phyloP scores from a whole-genome alignment of 1,140 invertebrate genomes.

The Aphelenchoides besseyi region DNA sequence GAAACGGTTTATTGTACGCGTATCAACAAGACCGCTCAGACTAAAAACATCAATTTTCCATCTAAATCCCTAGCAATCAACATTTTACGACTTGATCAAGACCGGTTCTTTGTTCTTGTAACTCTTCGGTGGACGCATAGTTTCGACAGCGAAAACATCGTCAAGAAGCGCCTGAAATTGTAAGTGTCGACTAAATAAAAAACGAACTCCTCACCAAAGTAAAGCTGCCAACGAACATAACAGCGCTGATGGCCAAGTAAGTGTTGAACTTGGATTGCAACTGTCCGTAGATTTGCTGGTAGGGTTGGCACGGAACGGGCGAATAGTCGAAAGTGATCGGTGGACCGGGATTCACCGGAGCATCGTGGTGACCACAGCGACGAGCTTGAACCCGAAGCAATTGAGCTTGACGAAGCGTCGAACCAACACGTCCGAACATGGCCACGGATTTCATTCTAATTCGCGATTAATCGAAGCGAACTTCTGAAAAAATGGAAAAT shows the following conservation, averaged over 20 bases:
- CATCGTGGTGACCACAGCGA: conserved; percentile 2
- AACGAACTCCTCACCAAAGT: not conserved
- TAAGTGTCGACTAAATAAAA: not conserved
- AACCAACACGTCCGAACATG: not conserved
- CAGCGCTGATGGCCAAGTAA: not conserved
- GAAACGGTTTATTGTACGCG: conserved; percentile 9
- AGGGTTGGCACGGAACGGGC: conserved; percentile 2
- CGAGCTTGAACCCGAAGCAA: conserved; percentile 8
- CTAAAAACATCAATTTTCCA: not conserved
- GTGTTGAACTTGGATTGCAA: conserved; percentile 20
- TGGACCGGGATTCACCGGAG: conserved; percentile 10
- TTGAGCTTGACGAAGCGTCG: not conserved
- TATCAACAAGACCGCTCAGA: not conserved
- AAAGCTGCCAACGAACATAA: conserved; percentile 2
- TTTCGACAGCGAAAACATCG: conserved; percentile 7
- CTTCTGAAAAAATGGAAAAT: no score
- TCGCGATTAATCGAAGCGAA: not conserved
- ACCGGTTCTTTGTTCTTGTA: conserved; percentile 7
- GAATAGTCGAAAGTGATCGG: conserved; percentile 16
- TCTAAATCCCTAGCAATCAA: not conserved
- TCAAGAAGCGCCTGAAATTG: conserved; percentile 15
- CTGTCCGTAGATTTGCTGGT: conserved; percentile 4
- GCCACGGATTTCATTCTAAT: not conserved
- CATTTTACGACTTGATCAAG: conserved; percentile 11
- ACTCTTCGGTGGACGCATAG: conserved; percentile 10